Base-by-base conservation (phyloP, 2,888 invertebrate species). In the Eupithecia subumbrata region DNA sequence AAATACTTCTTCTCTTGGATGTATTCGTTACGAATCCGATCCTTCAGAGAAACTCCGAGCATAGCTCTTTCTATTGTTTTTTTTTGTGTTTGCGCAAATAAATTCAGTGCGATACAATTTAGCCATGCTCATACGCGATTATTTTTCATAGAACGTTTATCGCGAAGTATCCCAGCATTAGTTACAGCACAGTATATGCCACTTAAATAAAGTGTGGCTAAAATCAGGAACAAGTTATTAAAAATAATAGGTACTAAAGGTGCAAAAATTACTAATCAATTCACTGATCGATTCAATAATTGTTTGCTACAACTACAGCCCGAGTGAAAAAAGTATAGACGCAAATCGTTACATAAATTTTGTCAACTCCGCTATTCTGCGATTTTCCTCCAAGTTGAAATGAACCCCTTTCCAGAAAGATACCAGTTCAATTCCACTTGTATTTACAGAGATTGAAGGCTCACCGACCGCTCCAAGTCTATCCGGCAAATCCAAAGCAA, bases 401-500 rank as follows among this genome's bases (percentile, higher is more conserved):
- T 69, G 52, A 63, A 76, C 68, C 71, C 74, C 66, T 69, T 66
- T 69, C 73, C 43, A 67, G 64, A 72, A 52, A 74, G 34, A 73
- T 74, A 71, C 72, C 60, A 77, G 77, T 72, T 75, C 75, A 71
- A 77, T 75, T 64, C 68, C 52, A 75, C 68, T 77, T 75, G 75
- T 77, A 73, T 77, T 75, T 77, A 73, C 75, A 77, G 69, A 77
- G 77, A 77, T 77, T 73, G 73, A 66, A 73, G 68, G 79, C 76
- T 78, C 76, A 75, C 76, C 43, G 56, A 73, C 69, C 71, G 69
- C 78, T 75, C 78, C 76, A 76, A 80, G 82, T 84, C 83, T 83
- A 82, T 84, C 81, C 78, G 76, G 73, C 80, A 82, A 85, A 86
- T 86, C 85, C 81, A 82, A 80, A 83, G 78, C 80, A 87, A 86